Evolutionary conservation across 2,888 invertebrate species (phyloP).

Genomic region (Cloeon dipterum): DNA sequence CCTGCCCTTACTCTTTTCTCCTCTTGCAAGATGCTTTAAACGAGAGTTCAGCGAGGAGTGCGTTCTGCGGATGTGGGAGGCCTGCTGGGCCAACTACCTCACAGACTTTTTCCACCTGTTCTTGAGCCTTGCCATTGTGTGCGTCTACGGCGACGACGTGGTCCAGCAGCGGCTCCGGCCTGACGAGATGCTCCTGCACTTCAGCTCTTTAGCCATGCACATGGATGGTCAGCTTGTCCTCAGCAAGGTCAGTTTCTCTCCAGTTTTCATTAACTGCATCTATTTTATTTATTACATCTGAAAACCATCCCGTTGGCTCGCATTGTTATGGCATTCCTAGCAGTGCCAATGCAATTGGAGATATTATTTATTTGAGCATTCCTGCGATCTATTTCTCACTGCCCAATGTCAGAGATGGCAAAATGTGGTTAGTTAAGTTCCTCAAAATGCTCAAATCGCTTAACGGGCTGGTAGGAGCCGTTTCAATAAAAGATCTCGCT

Average conservation of each 20-base stretch:
- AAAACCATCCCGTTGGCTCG: no score
- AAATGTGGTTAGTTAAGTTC: no score
- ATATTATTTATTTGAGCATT: no score
- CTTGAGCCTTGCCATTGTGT: slow-evolving; percentile 77
- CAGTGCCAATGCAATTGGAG: no score
- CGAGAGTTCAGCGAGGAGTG: slow-evolving; percentile 76
- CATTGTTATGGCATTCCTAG: no score
- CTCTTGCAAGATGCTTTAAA: slow-evolving; percentile 55
- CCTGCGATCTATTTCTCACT: no score
- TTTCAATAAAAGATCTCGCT: no score
- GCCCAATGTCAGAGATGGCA: no score
- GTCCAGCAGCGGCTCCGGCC: slow-evolving; percentile 77
- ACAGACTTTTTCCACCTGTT: slow-evolving; percentile 93
- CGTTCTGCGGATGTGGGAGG: slow-evolving; percentile 84
- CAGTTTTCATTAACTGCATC: no score
- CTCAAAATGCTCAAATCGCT: no score
- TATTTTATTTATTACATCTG: no score
- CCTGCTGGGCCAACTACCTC: slow-evolving; percentile 91
- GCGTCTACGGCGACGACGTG: slow-evolving; percentile 81
- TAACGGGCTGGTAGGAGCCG: no score
- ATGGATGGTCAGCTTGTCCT: slow-evolving; percentile 86
- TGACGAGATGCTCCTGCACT: slow-evolving; percentile 86
- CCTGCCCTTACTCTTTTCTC: neutral
- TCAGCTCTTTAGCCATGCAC: slow-evolving; percentile 89
- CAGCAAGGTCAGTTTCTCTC: slow-evolving; percentile 45